These are phyloP conservation scores for Melieria crassipennis DNA, from an alignment of 2,888 invertebrate genomes.

Conservation along the genomic window DNA sequence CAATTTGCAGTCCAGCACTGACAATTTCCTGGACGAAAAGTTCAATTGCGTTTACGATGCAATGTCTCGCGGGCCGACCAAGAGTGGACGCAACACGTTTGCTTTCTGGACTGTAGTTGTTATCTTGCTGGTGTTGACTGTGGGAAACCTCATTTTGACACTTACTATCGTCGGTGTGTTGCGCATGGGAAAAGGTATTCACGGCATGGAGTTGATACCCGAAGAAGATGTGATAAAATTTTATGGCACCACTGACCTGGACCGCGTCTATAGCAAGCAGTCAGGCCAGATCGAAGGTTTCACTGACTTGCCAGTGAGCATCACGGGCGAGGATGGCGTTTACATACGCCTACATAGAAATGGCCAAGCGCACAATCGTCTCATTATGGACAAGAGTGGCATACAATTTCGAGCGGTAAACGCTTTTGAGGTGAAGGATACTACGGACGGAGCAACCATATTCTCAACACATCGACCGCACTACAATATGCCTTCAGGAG, in stretches of 20 bases:
- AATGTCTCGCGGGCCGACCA: slow-evolving; percentile 15
- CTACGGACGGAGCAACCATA: slow-evolving; percentile 71
- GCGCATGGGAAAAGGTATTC: slow-evolving; percentile 83
- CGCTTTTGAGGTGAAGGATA: slow-evolving; percentile 76
- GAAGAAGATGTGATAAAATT: slow-evolving; percentile 81
- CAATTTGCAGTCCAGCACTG: slow-evolving; percentile 47
- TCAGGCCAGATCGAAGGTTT: slow-evolving; percentile 75
- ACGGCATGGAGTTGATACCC: slow-evolving; percentile 83
- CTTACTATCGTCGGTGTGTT: slow-evolving; percentile 83
- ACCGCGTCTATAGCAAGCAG: slow-evolving; percentile 76
- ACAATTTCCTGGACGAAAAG: slow-evolving; percentile 54
- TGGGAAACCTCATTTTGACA: slow-evolving; percentile 83
- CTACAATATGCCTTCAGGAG: slow-evolving; percentile 76
- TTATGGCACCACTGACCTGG: slow-evolving; percentile 80
- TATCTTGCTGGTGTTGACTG: slow-evolving; percentile 76
- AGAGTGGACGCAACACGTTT: slow-evolving; percentile 67
- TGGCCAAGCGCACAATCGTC: slow-evolving; percentile 64
- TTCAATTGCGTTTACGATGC: slow-evolving; percentile 46
- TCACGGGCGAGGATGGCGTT: slow-evolving; percentile 57
- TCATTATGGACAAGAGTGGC: slow-evolving; percentile 73
- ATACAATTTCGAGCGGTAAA: slow-evolving; percentile 76
- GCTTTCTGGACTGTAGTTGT: slow-evolving; percentile 83
- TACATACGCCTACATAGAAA: slow-evolving; percentile 64
- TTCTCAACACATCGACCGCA: slow-evolving; percentile 81
- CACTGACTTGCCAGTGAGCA: slow-evolving; percentile 68